phyloP scores from a whole-genome alignment of 1,140 invertebrate species.

The Sminthurinus signatus region DNA sequence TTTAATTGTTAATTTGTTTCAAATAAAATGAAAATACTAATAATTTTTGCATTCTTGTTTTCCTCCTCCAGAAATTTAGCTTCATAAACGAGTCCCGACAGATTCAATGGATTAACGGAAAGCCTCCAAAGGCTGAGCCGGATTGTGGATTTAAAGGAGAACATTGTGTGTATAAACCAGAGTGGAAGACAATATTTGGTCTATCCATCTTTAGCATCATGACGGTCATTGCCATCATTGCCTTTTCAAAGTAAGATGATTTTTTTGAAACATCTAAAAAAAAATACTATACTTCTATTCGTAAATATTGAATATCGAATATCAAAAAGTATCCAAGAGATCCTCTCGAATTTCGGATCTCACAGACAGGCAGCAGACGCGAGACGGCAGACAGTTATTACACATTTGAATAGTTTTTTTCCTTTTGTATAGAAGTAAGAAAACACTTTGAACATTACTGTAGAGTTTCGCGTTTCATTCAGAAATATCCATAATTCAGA shows the following conservation, averaged over 20 bases:
- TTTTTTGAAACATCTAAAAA: too few species aligned
- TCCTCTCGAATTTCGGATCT: too few species aligned
- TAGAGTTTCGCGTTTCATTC: too few species aligned
- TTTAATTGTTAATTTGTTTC: too few species aligned
- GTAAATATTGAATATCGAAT: background rate
- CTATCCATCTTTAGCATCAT: constrained; percentile 53
- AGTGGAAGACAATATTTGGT: constrained; percentile 56
- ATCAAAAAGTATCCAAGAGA: too few species aligned
- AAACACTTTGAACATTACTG: too few species aligned
- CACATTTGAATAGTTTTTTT: too few species aligned
- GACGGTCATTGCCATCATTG: constrained; percentile 53
- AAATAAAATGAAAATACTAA: too few species aligned
- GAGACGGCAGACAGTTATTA: too few species aligned
- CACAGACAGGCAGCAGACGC: too few species aligned
- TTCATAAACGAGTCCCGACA: constrained; percentile 55
- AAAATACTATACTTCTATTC: background rate
- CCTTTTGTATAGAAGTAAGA: too few species aligned
- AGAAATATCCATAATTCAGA: too few species aligned
- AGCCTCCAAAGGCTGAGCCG: constrained; percentile 63
- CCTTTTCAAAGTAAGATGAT: constrained; percentile 55
- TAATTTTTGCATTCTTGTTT: constrained; percentile 43
- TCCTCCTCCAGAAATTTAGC: constrained; percentile 51
- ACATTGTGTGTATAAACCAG: constrained; percentile 54
- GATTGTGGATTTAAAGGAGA: constrained; percentile 65
- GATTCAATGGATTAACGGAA: constrained; percentile 68